Evolutionary conservation across 2,113 vertebrate genomes (phyloP).

Genomic region (Cariama cristata): DNA sequence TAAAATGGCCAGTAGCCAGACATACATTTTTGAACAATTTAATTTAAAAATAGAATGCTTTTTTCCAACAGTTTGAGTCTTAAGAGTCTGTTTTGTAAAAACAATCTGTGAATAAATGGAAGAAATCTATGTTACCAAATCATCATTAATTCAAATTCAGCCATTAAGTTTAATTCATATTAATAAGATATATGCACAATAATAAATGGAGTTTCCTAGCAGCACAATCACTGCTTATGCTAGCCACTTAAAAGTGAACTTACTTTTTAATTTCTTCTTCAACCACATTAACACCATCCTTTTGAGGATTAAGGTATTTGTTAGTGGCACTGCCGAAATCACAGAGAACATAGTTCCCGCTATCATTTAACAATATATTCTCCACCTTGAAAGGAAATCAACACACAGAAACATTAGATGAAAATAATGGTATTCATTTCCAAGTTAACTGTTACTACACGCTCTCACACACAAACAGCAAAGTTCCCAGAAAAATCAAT

Average conservation of each 20-base stretch:
- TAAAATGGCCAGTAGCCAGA: neutral
- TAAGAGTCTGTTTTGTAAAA: neutral
- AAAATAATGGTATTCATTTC: neutral
- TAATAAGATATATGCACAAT: fast-evolving
- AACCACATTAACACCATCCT: slow-evolving; percentile 92
- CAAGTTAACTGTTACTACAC: fast-evolving
- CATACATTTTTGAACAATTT: neutral
- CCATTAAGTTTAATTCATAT: neutral
- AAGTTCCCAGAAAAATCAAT: fast-evolving
- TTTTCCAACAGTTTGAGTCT: neutral
- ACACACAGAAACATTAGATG: neutral
- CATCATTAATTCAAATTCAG: neutral
- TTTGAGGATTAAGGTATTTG: slow-evolving; percentile 89
- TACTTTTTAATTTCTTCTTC: slow-evolving; percentile 99
- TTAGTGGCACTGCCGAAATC: slow-evolving; percentile 98
- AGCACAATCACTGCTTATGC: neutral
- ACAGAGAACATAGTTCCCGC: slow-evolving; percentile 94
- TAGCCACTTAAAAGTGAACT: slow-evolving; percentile 16
- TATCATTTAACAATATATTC: slow-evolving; percentile 93
- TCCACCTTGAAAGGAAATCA: slow-evolving; percentile 86
- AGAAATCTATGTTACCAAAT: neutral
- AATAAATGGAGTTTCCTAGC: neutral
- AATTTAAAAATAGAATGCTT: neutral
- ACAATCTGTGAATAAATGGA: neutral
- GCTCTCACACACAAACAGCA: neutral